Evolutionary conservation across 2,113 vertebrate species (phyloP).

Genomic region (Elephantulus edwardii): DNA sequence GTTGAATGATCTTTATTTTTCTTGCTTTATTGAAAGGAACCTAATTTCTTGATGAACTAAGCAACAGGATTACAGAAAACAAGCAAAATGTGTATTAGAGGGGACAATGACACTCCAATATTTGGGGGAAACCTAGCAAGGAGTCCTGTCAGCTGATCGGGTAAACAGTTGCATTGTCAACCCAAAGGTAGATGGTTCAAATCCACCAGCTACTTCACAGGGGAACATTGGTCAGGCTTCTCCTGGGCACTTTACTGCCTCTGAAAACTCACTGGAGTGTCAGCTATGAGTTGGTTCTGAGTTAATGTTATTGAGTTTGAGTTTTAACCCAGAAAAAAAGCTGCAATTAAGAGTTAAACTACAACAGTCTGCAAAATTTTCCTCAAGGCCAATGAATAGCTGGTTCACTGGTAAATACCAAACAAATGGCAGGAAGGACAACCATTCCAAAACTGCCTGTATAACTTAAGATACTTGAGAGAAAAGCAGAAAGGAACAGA

Average conservation of each 20-base stretch:
- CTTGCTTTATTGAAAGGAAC: slow-evolving; percentile 52
- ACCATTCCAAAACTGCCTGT: not conserved
- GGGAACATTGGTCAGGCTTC: too few relatives aligned
- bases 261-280: too few relatives aligned
- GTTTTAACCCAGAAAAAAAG: slow-evolving; percentile 20
- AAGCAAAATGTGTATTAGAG: slow-evolving; percentile 53
- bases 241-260: too few relatives aligned
- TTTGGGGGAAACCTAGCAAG: slow-evolving; percentile 27
- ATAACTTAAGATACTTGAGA: not conserved
- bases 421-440: not conserved
- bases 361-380: slow-evolving; percentile 50
- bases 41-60: slow-evolving; percentile 52
- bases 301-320: too few relatives aligned
- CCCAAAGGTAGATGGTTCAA: too few relatives aligned
- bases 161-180: too few relatives aligned
- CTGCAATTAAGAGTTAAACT: slow-evolving; percentile 13
- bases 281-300: too few relatives aligned
- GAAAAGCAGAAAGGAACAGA: not conserved
- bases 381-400: slow-evolving; percentile 4
- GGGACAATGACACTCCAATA: slow-evolving; percentile 45
- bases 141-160: too few relatives aligned
- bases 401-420: slow-evolving; percentile 34
- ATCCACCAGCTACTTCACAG: too few relatives aligned
- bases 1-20: slow-evolving; percentile 36
- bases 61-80: slow-evolving; percentile 13